These are phyloP conservation scores for Colinus virginianus DNA, from an alignment of 2,113 vertebrate species.

Conservation along the genomic window DNA sequence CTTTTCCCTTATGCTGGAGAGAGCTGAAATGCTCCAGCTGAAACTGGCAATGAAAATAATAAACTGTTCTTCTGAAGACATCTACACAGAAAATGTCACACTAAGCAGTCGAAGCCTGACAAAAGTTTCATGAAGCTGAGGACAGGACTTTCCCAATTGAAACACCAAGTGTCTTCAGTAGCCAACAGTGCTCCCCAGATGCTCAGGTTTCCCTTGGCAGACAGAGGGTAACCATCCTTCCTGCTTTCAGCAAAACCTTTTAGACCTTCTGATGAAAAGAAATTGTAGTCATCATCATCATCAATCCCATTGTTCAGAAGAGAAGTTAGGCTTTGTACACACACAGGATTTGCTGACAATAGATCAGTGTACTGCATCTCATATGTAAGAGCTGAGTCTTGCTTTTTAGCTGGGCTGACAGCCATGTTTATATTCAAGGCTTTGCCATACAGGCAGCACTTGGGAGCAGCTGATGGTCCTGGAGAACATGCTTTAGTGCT, in stretches of 20 bases:
- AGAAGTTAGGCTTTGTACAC: conserved; percentile 21
- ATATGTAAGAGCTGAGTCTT: not conserved
- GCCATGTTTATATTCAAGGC: rapidly evolving
- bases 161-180: not conserved
- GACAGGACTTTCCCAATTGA: not conserved
- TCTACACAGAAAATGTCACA: not conserved
- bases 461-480: not conserved
- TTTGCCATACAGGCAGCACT: not conserved
- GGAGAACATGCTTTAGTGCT: rapidly evolving
- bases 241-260: conserved; percentile 26
- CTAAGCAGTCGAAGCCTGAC: not conserved
- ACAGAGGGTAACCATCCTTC: not conserved
- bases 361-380: not conserved
- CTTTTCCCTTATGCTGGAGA: not conserved
- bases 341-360: conserved; percentile 42
- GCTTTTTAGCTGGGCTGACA: not conserved
- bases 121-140: not conserved
- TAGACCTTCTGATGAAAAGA: not conserved
- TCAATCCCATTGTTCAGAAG: not conserved
- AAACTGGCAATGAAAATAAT: not conserved
- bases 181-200: not conserved
- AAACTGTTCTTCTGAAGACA: not conserved
- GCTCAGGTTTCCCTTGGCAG: not conserved
- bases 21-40: not conserved
- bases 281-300: not conserved